A percentile compares a stretch with the other conserved stretches of the same genome.
These are phyloP conservation scores for Sinonovacula constricta DNA, from an alignment of 1,140 invertebrate genomes.

Conservation along the genomic window DNA sequence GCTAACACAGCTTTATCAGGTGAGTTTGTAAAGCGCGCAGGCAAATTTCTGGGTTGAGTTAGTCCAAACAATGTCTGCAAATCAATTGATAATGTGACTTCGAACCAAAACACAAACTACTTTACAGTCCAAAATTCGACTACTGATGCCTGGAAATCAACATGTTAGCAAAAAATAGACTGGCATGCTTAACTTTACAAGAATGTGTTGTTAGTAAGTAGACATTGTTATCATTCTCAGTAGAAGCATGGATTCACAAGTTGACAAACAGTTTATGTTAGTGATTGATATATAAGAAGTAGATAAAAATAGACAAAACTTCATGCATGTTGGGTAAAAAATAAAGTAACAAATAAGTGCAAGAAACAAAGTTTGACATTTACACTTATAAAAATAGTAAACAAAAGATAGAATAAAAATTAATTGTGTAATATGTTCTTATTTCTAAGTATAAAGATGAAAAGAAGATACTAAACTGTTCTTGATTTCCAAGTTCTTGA, in stretches of 20 bases:
- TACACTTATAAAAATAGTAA: no score
- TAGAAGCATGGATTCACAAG: neutral
- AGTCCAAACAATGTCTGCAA: neutral
- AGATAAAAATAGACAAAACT: neutral
- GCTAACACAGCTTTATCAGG: no score
- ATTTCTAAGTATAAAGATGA: no score
- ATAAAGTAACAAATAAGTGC: no score
- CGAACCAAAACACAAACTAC: neutral
- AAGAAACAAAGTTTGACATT: no score
- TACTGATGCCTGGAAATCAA: neutral
- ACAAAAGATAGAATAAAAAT: no score
- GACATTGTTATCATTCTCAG: neutral
- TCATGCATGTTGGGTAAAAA: no score
- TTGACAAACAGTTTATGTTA: neutral
- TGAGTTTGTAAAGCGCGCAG: neutral
- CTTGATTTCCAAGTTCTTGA: no score
- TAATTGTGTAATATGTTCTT: no score
- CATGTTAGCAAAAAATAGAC: neutral
- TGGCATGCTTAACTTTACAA: neutral
- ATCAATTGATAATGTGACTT: neutral
- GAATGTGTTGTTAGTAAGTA: neutral
- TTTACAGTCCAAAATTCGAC: neutral
- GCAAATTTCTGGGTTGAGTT: no score
- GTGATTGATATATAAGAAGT: no score
- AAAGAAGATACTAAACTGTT: no score